These are phyloP conservation scores for Axea sp. DNA, from an alignment of 2,888 invertebrate genomes.

Conservation along the genomic window DNA sequence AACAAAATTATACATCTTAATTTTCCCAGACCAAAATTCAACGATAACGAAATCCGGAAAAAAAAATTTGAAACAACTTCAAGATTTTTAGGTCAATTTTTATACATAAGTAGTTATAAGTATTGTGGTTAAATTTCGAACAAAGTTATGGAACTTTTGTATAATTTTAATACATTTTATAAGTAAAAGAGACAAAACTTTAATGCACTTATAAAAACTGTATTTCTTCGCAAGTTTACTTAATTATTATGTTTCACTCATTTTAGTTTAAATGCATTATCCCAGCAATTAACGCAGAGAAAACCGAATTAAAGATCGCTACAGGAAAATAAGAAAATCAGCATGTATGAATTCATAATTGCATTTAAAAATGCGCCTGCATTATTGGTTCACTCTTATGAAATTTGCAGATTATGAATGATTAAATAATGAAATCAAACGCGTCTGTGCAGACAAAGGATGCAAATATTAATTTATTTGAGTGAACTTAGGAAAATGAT, in stretches of 20 bases:
- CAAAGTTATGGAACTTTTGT: slow-evolving; percentile 36
- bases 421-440: slow-evolving; percentile 40
- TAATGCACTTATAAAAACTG: slow-evolving; percentile 14
- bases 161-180: slow-evolving; percentile 48
- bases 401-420: slow-evolving; percentile 36
- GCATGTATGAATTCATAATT: not conserved
- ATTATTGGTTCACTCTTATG: too few relatives aligned
- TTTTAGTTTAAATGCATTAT: too few relatives aligned
- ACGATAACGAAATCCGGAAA: slow-evolving; percentile 1
- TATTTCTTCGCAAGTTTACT: slow-evolving; percentile 4
- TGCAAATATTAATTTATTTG: slow-evolving; percentile 30
- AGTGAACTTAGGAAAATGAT: slow-evolving; percentile 42
- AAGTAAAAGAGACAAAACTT: slow-evolving; percentile 29
- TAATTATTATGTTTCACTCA: slow-evolving; percentile 24
- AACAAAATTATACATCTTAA: too few relatives aligned
- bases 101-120: slow-evolving; percentile 29
- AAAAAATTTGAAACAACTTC: slow-evolving; percentile 18
- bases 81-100: slow-evolving; percentile 33
- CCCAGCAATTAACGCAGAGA: too few relatives aligned
- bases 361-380: too few relatives aligned
- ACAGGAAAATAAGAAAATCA: not conserved
- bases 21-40: too few relatives aligned
- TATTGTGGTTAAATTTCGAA: slow-evolving; percentile 20
- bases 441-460: slow-evolving; percentile 10
- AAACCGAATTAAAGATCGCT: too few relatives aligned